A percentile compares a stretch with the other conserved stretches of the same genome.
phyloP scores from a whole-genome alignment of 2,797 vertebrate genomes.

The Coendou prehensilis region DNA sequence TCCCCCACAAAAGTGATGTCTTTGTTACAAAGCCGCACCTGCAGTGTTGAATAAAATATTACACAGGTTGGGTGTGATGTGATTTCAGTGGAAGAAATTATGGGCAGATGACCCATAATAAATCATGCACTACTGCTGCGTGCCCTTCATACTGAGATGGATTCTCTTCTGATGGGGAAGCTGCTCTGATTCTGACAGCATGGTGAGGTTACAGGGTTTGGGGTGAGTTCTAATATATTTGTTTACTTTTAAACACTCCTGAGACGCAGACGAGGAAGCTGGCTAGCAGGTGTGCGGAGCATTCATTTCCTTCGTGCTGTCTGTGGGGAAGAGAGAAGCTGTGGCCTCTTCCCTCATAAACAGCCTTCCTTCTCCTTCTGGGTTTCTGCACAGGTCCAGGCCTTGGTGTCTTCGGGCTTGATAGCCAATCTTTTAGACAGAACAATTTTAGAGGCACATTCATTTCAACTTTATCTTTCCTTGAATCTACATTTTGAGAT shows the following conservation, averaged over 20 bases:
- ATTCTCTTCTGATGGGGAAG: conserved; percentile 81
- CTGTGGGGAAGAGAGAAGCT: too few species aligned
- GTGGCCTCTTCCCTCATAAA: background rate
- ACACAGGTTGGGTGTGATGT: conserved; percentile 53
- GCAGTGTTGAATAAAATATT: conserved; percentile 54
- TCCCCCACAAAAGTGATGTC: background rate
- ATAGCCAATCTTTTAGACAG: background rate
- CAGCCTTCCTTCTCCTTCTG: fast-evolving
- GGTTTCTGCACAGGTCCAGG: background rate
- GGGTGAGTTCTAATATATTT: conserved; percentile 75
- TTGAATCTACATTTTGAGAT: background rate
- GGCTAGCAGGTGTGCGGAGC: background rate
- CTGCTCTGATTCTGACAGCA: conserved; percentile 67
- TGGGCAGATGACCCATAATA: conserved; percentile 77
- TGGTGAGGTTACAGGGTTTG: conserved; percentile 44
- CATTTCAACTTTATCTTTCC: background rate
- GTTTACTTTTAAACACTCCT: conserved; percentile 78
- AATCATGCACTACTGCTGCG: conserved; percentile 73
- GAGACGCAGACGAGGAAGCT: conserved; percentile 58
- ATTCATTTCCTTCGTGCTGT: conserved; percentile 39
- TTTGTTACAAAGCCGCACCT: conserved; percentile 77
- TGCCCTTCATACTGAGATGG: conserved; percentile 80
- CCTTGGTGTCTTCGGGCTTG: background rate
- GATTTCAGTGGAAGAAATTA: conserved; percentile 75
- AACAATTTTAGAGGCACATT: background rate